Evolutionary conservation across 2,113 vertebrate genomes (phyloP).

Genomic region (Chiloscyllium plagiosum): DNA sequence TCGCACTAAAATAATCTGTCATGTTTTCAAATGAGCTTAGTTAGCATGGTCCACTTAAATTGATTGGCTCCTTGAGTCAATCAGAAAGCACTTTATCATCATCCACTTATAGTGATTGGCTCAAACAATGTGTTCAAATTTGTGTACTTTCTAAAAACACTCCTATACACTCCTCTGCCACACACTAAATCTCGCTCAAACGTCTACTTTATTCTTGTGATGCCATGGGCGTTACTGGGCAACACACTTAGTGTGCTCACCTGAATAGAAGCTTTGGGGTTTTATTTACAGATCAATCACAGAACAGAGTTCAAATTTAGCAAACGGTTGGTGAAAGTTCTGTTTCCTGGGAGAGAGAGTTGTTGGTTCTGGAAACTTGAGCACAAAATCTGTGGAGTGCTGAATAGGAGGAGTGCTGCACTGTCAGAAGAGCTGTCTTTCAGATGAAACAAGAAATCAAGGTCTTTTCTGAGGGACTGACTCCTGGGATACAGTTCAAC

Average conservation of each 20-base stretch:
- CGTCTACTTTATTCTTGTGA: background rate
- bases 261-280: background rate
- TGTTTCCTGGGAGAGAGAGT: background rate
- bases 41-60: background rate
- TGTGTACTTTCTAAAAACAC: background rate
- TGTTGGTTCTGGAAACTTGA: background rate
- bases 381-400: background rate
- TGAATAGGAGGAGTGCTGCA: background rate
- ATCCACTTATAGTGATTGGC: background rate
- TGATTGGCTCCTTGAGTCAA: background rate
- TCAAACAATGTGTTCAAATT: background rate
- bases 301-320: background rate
- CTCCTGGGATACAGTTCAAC: background rate
- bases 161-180: background rate
- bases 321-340: background rate
- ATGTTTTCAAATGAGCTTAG: background rate
- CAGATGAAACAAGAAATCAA: background rate
- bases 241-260: background rate
- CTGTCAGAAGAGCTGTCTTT: background rate
- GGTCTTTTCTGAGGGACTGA: background rate
- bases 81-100: constrained; percentile 1
- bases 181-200: background rate
- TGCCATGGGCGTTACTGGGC: background rate
- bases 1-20: background rate
- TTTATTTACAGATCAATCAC: background rate